Conservation (phyloP, 2,888 invertebrate species). For the Lasius platythorax region DNA sequence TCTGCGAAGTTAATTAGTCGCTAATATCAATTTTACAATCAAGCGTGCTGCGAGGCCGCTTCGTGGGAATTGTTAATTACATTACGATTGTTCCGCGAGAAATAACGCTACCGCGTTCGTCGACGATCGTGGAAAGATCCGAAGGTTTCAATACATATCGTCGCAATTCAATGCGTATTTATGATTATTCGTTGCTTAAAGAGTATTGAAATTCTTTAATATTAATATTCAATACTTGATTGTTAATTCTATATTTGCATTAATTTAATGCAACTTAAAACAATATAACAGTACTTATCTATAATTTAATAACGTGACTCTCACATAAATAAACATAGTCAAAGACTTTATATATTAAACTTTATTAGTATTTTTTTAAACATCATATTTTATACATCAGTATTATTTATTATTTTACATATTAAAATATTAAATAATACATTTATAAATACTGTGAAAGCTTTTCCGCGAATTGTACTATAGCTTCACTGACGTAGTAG, state of each 20-base stretch:
- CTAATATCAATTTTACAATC: constrained; percentile 54
- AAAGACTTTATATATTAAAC: neutral
- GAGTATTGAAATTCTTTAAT: neutral
- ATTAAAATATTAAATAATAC: neutral
- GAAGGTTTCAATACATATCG: constrained; percentile 24
- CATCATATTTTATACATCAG: neutral
- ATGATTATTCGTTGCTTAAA: constrained; percentile 2
- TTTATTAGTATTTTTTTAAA: neutral
- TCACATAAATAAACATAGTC: neutral
- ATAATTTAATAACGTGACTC: neutral
- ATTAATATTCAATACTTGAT: neutral
- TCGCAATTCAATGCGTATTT: constrained; percentile 37
- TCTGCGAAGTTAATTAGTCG: constrained; percentile 47
- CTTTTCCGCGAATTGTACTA: neutral
- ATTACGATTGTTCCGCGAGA: constrained; percentile 65
- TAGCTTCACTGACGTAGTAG: neutral
- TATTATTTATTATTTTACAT: neutral
- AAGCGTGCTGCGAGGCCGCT: constrained; percentile 47
- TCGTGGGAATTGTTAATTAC: constrained; percentile 64
- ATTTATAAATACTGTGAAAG: neutral
- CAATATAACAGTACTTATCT: neutral
- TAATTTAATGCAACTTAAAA: constrained; percentile 7
- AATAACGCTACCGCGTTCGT: constrained; percentile 38
- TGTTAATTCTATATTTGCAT: neutral
- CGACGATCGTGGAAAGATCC: constrained; percentile 54